Percentiles rank a stretch among this genome's conserved stretches.
phyloP scores from a whole-genome alignment of 2,113 vertebrate genomes.

The Sinocyclocheilus rhinocerous region DNA sequence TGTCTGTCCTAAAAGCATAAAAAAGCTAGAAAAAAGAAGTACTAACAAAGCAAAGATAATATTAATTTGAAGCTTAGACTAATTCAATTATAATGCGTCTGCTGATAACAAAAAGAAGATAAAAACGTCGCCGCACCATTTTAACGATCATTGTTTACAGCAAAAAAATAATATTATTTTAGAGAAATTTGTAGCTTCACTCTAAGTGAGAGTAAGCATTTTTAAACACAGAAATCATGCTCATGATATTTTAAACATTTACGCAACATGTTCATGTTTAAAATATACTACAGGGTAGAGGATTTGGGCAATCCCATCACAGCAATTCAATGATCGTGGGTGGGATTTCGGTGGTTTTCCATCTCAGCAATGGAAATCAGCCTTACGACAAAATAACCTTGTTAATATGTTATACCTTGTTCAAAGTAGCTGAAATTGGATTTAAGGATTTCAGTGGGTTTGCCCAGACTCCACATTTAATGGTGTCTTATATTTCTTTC shows the following conservation, averaged over 20 bases:
- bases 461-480: slow-evolving; percentile 47
- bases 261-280: slow-evolving; percentile 35
- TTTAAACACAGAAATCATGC: slow-evolving; percentile 36
- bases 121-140: slow-evolving; percentile 44
- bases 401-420: slow-evolving; percentile 10
- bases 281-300: slow-evolving; percentile 53
- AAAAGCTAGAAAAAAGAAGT: slow-evolving; percentile 63
- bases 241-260: slow-evolving; percentile 38
- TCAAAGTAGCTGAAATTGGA: slow-evolving; percentile 20
- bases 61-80: slow-evolving; percentile 66
- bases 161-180: slow-evolving; percentile 10
- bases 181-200: slow-evolving; percentile 29
- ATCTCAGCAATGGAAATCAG: slow-evolving; percentile 25
- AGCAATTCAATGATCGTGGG: neutral
- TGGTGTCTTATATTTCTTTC: slow-evolving; percentile 29
- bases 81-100: slow-evolving; percentile 63
- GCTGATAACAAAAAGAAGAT: slow-evolving; percentile 61
- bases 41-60: slow-evolving; percentile 64
- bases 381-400: slow-evolving; percentile 27
- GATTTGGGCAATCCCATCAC: slow-evolving; percentile 39
- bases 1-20: slow-evolving; percentile 68
- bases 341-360: slow-evolving; percentile 25
- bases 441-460: slow-evolving; percentile 21
- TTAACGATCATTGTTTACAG: slow-evolving; percentile 37
- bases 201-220: slow-evolving; percentile 19